Evolutionary conservation across 2,113 vertebrate species (phyloP), one percentile per base, ranked within the genome.

Genomic region (Zosterops borbonicus): DNA sequence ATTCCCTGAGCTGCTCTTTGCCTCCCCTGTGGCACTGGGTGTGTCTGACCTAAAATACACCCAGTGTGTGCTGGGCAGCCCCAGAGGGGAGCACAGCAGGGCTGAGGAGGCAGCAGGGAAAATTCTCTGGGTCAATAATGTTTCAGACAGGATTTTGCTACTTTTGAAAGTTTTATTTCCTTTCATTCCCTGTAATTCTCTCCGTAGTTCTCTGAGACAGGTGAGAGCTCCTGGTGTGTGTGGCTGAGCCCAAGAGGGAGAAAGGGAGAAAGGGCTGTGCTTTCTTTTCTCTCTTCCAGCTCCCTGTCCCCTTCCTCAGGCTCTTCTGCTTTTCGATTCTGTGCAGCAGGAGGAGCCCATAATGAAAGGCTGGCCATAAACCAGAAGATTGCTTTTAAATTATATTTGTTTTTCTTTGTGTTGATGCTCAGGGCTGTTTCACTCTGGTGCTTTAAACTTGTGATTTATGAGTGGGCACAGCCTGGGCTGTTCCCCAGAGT

Each of bases 31-130:
- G 21, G 27, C 65, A 6, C 31, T 33, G 50, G 11, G 55, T 52
- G 42, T 50, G 27, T 28, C 35, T 83, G 3, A 6, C 16, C 39
- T 18, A 20, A 70, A 71, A 65, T 3, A 21, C 5, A 35, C 64
- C 80, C 63, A n/a, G 2, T 0, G 0, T 0, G 5, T 14, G 1
- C 47, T 59, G 64, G 37, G 25, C 2, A 46, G 29, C 24, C 22
- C 46, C 37, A 62, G 46, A 83, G 31, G 46, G 22, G 50, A 29
- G 42, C 14, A 27, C 50, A 42, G 0, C 37, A 23, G 1, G 25
- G 22, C 23, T 74, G 42, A 31, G 23, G 56, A 55, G 56, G 29
- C 47, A 44, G 13, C 18, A 46, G 31, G 47, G 46, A 12, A 44
- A 64, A 47, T 60, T 9, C 14, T 68, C 22, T 9, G 22, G 20